Conservation (phyloP, 1,140 invertebrate species). For the Wiebesia pumilae region DNA sequence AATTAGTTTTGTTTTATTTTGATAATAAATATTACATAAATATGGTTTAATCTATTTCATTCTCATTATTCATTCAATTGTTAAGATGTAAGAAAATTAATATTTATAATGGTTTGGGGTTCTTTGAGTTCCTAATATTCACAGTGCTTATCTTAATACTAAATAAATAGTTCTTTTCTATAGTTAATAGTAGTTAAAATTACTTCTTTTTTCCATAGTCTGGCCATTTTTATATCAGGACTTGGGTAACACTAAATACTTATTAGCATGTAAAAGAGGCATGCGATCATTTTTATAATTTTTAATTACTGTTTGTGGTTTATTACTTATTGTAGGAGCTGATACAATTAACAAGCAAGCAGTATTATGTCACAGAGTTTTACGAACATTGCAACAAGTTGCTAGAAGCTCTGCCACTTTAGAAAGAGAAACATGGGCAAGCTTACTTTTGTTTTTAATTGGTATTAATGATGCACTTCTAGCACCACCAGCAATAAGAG, state of each 20-base stretch:
- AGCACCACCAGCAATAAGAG: slow-evolving; percentile 92
- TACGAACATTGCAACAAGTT: slow-evolving; percentile 90
- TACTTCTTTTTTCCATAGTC: slow-evolving; percentile 80
- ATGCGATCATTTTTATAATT: slow-evolving; percentile 24
- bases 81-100: background rate
- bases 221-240: slow-evolving; percentile 92
- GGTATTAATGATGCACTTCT: slow-evolving; percentile 94
- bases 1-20: background rate
- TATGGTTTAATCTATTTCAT: background rate
- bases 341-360: slow-evolving; percentile 95
- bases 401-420: slow-evolving; percentile 87
- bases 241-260: slow-evolving; percentile 79
- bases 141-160: slow-evolving; percentile 7
- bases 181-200: slow-evolving; percentile 27
- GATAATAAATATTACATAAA: background rate
- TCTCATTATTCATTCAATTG: background rate
- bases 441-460: slow-evolving; percentile 90
- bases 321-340: slow-evolving; percentile 77
- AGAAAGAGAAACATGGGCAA: slow-evolving; percentile 92
- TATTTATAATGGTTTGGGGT: background rate
- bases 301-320: slow-evolving; percentile 26
- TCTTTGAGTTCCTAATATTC: slow-evolving; percentile 4
- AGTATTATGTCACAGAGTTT: slow-evolving; percentile 94
- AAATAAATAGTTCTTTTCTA: slow-evolving; percentile 14
- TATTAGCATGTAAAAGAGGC: slow-evolving; percentile 37